These are phyloP conservation scores for Seriola dumerili DNA, from an alignment of 2,113 vertebrate species.

Conservation along the genomic window DNA sequence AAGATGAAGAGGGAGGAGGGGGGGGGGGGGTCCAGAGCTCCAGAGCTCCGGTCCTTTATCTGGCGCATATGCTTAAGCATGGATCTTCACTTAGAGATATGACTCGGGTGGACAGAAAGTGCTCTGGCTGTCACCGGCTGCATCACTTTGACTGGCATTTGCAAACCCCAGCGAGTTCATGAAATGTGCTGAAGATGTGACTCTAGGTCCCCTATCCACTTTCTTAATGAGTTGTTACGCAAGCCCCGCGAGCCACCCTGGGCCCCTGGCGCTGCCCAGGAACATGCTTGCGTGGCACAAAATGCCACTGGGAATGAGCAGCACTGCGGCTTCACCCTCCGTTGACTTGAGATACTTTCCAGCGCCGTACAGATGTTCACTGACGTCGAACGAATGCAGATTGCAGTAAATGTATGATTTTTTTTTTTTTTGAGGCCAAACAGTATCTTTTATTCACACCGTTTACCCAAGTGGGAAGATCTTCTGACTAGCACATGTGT, in stretches of 20 bases:
- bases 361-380: conserved; percentile 32
- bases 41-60: background rate
- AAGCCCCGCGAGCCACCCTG: conserved; percentile 46
- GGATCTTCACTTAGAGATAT: conserved; percentile 50
- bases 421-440: conserved; percentile 17
- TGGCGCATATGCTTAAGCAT: conserved; percentile 16
- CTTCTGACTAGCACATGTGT: conserved; percentile 49
- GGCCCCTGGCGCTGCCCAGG: conserved; percentile 17
- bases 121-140: conserved; percentile 37
- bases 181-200: conserved; percentile 77
- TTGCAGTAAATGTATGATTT: background rate
- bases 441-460: conserved; percentile 6
- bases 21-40: background rate
- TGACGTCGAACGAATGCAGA: conserved; percentile 18
- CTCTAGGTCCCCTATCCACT: conserved; percentile 56
- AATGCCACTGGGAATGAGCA: conserved; percentile 38
- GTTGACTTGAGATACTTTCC: conserved; percentile 1
- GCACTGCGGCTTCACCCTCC: conserved; percentile 2
- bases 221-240: conserved; percentile 77
- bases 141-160: conserved; percentile 66
- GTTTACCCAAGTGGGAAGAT: conserved; percentile 31
- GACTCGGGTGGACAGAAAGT: conserved; percentile 56
- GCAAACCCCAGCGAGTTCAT: conserved; percentile 59
- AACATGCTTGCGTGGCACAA: conserved; percentile 61
- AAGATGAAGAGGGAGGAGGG: background rate